Evolutionary conservation across 2,888 invertebrate species (phyloP).

Genomic region (Stenodema calcarata): DNA sequence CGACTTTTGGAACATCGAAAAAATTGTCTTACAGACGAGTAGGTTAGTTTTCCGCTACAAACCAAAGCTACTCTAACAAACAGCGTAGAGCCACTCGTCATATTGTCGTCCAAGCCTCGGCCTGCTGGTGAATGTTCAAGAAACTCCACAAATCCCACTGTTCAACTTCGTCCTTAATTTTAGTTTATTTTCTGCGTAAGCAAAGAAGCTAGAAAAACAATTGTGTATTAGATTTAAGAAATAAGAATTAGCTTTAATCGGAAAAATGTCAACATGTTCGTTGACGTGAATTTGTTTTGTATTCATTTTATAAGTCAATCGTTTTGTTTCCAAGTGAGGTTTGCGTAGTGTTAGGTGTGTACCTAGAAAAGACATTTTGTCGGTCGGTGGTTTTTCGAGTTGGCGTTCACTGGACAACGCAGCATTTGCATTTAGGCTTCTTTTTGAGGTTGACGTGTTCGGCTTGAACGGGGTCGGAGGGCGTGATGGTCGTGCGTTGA

Average conservation of each 20-base stretch:
- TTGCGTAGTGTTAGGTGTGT: background rate
- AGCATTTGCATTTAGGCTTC: slow-evolving; percentile 94
- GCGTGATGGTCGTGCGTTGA: slow-evolving; percentile 73
- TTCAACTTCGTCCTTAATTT: background rate
- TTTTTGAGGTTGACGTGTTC: slow-evolving; percentile 93
- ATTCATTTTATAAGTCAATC: background rate
- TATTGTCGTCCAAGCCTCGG: slow-evolving; percentile 37
- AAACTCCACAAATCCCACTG: slow-evolving; percentile 21
- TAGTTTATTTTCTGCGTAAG: background rate
- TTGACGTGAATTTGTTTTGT: background rate
- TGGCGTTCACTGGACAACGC: slow-evolving; percentile 81
- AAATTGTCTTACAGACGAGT: background rate
- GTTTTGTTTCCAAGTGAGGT: background rate
- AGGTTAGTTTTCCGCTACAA: background rate
- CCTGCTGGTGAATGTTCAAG: slow-evolving; percentile 20
- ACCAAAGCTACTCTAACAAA: background rate
- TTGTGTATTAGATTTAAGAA: background rate
- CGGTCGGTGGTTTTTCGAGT: background rate
- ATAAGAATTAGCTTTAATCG: background rate
- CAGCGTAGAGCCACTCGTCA: background rate
- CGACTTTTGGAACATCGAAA: background rate
- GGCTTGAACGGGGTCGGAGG: slow-evolving; percentile 77
- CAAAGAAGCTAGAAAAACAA: background rate
- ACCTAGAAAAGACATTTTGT: background rate
- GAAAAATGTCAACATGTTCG: background rate